Evolutionary conservation across 2,797 vertebrate genomes (phyloP).

Genomic region (Phylloscopus collybita): DNA sequence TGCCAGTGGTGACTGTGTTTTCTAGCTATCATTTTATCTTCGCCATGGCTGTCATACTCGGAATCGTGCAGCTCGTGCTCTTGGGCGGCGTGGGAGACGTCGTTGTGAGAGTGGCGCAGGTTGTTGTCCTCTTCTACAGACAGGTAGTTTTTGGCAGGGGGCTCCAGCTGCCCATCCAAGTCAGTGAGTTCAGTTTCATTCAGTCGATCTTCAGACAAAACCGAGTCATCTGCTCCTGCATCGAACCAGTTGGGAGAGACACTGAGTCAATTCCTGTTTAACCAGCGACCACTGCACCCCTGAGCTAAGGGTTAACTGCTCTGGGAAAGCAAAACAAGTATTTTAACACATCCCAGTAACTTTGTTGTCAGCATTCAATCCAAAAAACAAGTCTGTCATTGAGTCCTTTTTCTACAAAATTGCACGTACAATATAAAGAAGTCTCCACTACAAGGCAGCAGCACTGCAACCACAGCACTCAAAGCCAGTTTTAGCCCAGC

Average conservation of each 20-base stretch:
- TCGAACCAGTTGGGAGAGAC: not conserved
- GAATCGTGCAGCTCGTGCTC: constrained; percentile 70
- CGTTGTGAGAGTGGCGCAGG: constrained; percentile 64
- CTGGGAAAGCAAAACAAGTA: not conserved
- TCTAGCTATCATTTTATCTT: constrained; percentile 68
- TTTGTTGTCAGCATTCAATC: not conserved
- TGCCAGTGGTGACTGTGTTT: constrained; percentile 84
- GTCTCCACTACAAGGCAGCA: not conserved
- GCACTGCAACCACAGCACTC: not conserved
- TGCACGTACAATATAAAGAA: not conserved
- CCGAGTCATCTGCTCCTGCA: constrained; percentile 81
- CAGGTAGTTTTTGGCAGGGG: constrained; percentile 81
- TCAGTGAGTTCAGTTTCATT: constrained; percentile 91
- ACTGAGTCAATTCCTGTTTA: not conserved
- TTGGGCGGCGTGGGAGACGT: constrained; percentile 56
- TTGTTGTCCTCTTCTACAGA: constrained; percentile 76
- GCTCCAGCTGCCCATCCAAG: constrained; percentile 83
- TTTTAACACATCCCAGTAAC: not conserved
- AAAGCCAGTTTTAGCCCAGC: not conserved
- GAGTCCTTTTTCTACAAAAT: not conserved
- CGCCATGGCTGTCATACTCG: constrained; percentile 73
- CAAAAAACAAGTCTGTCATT: not conserved
- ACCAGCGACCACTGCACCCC: not conserved
- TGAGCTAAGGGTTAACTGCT: not conserved
- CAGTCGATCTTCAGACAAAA: constrained; percentile 86